Conservation (phyloP, 2,797 vertebrate genomes). For the Podarcis lilfordi region DNA sequence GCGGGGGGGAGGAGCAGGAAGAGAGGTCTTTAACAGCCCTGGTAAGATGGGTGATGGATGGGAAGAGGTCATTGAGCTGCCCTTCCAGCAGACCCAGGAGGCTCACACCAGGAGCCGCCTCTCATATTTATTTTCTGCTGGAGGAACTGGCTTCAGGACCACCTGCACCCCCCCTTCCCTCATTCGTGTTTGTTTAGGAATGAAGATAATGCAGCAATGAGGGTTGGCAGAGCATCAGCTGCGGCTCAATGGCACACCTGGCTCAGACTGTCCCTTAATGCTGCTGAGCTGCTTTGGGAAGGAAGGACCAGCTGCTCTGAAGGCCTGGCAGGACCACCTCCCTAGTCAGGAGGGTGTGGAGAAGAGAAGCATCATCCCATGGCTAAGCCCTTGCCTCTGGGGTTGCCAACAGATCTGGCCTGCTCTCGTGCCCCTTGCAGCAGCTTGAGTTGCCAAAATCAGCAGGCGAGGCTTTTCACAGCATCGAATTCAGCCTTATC, state of each 20-base stretch:
- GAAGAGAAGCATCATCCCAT: neutral
- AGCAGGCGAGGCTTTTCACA: neutral
- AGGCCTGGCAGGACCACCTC: neutral
- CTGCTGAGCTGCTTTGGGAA: neutral
- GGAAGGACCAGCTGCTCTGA: neutral
- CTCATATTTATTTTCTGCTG: neutral
- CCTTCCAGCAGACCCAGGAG: neutral
- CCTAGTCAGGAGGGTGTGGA: neutral
- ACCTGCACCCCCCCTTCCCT: neutral
- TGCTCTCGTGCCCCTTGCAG: neutral
- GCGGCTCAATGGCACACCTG: constrained; percentile 1
- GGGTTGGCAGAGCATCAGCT: constrained; percentile 16
- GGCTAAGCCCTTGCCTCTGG: neutral
- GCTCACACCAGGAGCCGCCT: fast-evolving
- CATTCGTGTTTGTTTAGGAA: constrained; percentile 2
- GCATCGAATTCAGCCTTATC: neutral
- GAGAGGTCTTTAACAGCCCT: fast-evolving
- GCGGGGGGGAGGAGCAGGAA: neutral
- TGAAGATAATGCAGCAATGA: constrained; percentile 5
- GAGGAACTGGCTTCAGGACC: neutral
- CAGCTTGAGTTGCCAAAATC: neutral
- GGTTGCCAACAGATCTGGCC: neutral
- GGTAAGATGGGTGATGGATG: fast-evolving
- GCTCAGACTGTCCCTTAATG: constrained; percentile 11
- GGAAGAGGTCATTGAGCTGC: fast-evolving